Evolutionary conservation across 2,797 vertebrate species (phyloP).

Genomic region (Megaceryle alcyon): DNA sequence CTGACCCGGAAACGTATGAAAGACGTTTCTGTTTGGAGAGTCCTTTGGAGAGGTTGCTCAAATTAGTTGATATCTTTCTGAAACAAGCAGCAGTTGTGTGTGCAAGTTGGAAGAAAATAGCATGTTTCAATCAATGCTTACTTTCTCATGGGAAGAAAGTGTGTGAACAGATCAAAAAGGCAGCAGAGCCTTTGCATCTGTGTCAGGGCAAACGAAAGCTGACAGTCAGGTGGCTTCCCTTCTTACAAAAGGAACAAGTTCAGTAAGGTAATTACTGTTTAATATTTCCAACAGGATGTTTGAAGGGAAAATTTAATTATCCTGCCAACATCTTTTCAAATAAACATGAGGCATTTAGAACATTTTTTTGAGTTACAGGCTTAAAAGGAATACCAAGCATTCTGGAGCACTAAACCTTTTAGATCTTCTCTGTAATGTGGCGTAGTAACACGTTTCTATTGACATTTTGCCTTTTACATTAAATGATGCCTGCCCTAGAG

Average conservation of each 20-base stretch:
- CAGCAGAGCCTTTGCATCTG: slow-evolving; percentile 55
- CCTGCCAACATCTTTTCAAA: slow-evolving; percentile 76
- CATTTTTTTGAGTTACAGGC: slow-evolving; percentile 10
- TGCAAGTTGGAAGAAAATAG: slow-evolving; percentile 69
- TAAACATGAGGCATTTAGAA: slow-evolving; percentile 70
- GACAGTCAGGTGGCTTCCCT: slow-evolving; percentile 61
- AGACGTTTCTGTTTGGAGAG: slow-evolving; percentile 87
- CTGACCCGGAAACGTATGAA: slow-evolving; percentile 90
- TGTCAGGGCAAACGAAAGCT: slow-evolving; percentile 57
- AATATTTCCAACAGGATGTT: slow-evolving; percentile 78
- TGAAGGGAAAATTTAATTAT: slow-evolving; percentile 72
- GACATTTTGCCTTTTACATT: slow-evolving; percentile 49
- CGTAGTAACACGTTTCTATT: slow-evolving; percentile 42
- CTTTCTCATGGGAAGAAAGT: slow-evolving; percentile 83
- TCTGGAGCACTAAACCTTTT: slow-evolving; percentile 65
- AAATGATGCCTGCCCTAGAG: background rate
- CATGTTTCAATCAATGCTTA: slow-evolving; percentile 68
- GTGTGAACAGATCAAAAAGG: slow-evolving; percentile 61
- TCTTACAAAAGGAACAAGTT: slow-evolving; percentile 64
- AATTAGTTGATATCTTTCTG: slow-evolving; percentile 75
- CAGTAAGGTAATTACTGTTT: slow-evolving; percentile 75
- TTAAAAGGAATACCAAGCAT: slow-evolving; percentile 74
- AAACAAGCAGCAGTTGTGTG: slow-evolving; percentile 83
- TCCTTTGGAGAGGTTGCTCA: slow-evolving; percentile 78
- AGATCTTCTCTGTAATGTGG: slow-evolving; percentile 57